Conservation (phyloP, 2,797 vertebrate genomes). For the Adrianichthys oophorus region DNA sequence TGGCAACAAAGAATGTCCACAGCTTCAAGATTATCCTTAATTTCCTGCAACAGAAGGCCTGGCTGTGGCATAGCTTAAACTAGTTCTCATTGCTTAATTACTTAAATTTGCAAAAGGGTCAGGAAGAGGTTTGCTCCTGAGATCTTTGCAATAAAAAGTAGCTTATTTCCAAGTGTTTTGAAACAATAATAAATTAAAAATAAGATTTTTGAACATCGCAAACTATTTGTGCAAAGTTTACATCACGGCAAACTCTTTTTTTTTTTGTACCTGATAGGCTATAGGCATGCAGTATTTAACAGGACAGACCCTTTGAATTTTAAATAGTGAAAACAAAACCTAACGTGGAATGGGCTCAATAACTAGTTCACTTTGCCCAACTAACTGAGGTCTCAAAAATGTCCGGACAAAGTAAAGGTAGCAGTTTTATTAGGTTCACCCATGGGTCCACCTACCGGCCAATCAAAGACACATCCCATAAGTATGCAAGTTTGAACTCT, state of each 20-base stretch:
- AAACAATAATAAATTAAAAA: no score
- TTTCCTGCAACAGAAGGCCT: conserved; percentile 67
- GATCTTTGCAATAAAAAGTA: not conserved
- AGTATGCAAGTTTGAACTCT: no score
- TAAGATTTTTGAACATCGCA: no score
- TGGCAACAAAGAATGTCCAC: conserved; percentile 62
- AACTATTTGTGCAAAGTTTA: conserved; percentile 1
- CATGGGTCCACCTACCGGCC: no score
- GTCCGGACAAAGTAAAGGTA: no score
- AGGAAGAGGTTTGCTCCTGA: conserved; percentile 39
- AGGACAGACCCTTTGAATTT: not conserved
- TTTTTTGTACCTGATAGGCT: not conserved
- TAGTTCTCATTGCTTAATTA: conserved; percentile 58
- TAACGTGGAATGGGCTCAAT: no score
- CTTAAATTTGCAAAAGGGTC: conserved; percentile 47
- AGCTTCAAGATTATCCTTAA: conserved; percentile 67
- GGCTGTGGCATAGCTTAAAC: conserved; percentile 39
- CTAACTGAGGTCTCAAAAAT: no score
- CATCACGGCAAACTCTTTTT: not conserved
- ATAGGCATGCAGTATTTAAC: conserved; percentile 8
- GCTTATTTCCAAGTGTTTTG: no score
- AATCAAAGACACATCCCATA: no score
- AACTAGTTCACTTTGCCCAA: no score
- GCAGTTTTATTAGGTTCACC: no score
- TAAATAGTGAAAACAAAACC: no score